These are phyloP conservation scores for Danio kyathit DNA, from an alignment of 2,797 vertebrate species.

Conservation along the genomic window DNA sequence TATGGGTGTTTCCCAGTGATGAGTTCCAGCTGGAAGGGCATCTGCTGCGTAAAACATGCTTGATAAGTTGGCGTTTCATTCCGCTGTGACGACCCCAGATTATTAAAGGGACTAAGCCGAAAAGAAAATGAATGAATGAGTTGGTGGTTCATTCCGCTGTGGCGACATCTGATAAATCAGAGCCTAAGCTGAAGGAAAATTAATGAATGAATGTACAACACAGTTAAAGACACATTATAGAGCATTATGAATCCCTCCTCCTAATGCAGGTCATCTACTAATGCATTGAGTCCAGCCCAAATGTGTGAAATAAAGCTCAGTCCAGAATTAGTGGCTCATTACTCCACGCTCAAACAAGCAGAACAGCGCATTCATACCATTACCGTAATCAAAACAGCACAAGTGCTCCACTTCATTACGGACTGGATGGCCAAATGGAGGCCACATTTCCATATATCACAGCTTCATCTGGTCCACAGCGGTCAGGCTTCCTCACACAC, in stretches of 20 bases:
- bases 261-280: conserved; percentile 8
- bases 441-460: conserved; percentile 41
- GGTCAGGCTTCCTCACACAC: not conserved
- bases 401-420: conserved; percentile 27
- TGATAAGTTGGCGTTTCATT: too few species aligned
- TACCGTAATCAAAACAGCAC: conserved; percentile 33
- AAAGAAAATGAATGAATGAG: too few species aligned
- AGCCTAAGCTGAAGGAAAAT: too few species aligned
- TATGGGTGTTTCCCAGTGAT: too few species aligned
- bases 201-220: too few species aligned
- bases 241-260: not conserved
- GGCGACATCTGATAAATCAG: too few species aligned
- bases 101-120: too few species aligned
- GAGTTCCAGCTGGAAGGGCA: too few species aligned
- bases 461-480: conserved; percentile 30
- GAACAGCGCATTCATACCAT: not conserved
- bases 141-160: too few species aligned
- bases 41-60: too few species aligned
- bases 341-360: conserved; percentile 29
- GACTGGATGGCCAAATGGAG: conserved; percentile 10
- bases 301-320: conserved; percentile 9
- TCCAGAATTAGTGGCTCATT: conserved; percentile 27
- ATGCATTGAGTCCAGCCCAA: not conserved
- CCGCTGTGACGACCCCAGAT: too few species aligned
- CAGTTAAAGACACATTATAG: not conserved